Evolutionary conservation across 2,797 vertebrate genomes (phyloP), one percentile per base, ranked within the genome.

Genomic region (Ceryle rudis): DNA sequence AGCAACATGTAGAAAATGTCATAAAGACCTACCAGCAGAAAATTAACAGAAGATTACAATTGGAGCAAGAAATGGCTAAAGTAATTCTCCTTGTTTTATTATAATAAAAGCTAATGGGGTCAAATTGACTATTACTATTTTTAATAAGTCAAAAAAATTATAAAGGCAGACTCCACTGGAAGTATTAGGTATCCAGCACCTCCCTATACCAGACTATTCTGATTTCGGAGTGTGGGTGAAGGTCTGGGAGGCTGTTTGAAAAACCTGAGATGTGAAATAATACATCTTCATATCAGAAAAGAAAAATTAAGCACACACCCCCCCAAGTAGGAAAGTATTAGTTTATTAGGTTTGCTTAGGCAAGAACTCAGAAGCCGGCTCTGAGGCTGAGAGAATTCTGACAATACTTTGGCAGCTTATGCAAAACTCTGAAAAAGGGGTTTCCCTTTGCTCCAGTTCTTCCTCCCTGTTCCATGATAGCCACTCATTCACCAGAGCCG

Each of bases 61-160:
- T 99, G 97, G 99, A 99, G 70, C 99, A 99, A 94, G 99, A 99
- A 98, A 99, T 99, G 99, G 99, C 99, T 37, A 99, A 99, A 98
- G 99, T 99, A 95, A 97, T 89, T 83, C 4, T 77, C 21, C 72
- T 81, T 80, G 12, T 60, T 90, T 79, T 74, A 9, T 67, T 95
- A 51, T 58, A 47, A 9, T 64, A 81, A 89, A 91, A 88, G 33
- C 11, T 55, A 39, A 29, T 35, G 12, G 25, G 58, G 37, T 72
- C 21, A 57, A 79, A 39, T 29, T 46, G 23, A 65, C 88, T 65
- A 37, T 58, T 81, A 37, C 31, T 75, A 17, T 31, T 71, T 81
- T 85, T 62, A 65, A 33, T 74, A 26, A 16, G 5, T 41, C 8
- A 37, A 71, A 78, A 55, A 61, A n/a, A 1, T 3, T 28, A 26